Conservation (phyloP, 2,797 vertebrate genomes). For the Eulemur albifrons region DNA sequence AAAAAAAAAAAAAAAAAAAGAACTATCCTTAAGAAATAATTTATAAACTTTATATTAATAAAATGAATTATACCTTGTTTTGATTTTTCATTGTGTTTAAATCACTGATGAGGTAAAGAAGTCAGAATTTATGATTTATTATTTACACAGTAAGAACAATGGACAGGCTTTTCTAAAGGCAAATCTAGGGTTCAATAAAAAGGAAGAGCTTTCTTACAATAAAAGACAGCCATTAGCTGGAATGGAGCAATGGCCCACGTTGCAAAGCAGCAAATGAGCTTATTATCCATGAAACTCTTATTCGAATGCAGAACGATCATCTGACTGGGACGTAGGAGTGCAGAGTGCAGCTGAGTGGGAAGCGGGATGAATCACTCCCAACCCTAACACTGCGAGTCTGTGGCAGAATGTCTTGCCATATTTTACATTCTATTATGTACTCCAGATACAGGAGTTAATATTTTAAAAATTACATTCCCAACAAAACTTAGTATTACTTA, state of each 20-base stretch:
- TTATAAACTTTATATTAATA: background rate
- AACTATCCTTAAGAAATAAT: background rate
- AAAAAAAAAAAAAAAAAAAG: background rate
- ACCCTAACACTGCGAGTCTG: background rate
- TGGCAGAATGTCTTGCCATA: background rate
- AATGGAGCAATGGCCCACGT: background rate
- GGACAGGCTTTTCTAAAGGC: background rate
- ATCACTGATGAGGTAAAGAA: background rate
- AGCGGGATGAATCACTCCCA: background rate
- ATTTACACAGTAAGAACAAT: background rate
- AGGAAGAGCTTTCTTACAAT: background rate
- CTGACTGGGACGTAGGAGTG: background rate
- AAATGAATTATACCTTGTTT: constrained; percentile 27
- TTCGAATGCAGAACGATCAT: background rate
- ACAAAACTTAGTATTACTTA: constrained; percentile 78
- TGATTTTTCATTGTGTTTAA: constrained; percentile 32
- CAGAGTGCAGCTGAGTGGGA: background rate
- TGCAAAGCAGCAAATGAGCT: background rate
- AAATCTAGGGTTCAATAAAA: background rate
- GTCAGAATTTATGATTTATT: background rate
- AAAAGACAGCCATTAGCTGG: background rate
- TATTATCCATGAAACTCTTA: background rate
- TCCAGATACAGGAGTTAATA: background rate
- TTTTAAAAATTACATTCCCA: background rate
- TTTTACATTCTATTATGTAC: background rate